These are phyloP conservation scores for Tamias sibiricus DNA, from an alignment of 2,113 vertebrate species.

Conservation along the genomic window DNA sequence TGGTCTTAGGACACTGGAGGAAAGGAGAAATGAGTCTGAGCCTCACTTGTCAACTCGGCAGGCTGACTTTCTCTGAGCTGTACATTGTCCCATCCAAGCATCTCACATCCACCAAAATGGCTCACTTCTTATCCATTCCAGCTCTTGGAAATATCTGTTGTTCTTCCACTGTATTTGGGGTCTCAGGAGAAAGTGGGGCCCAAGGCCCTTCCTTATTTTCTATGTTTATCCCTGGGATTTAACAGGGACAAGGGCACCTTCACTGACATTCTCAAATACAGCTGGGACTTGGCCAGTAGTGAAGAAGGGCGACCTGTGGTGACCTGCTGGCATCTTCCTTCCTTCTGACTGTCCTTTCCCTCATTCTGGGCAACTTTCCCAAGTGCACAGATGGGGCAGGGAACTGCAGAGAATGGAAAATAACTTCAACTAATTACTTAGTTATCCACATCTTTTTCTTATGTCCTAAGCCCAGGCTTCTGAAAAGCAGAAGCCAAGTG, in stretches of 20 bases:
- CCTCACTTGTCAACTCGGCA: background rate
- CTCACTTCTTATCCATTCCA: background rate
- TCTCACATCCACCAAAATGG: background rate
- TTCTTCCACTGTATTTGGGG: background rate
- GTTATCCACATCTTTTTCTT: background rate
- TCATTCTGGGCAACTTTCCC: background rate
- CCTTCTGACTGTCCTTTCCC: too few species aligned
- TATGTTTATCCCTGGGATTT: background rate
- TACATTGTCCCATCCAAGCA: background rate
- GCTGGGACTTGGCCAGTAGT: background rate
- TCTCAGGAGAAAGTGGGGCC: background rate
- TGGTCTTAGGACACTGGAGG: background rate
- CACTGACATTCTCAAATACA: background rate
- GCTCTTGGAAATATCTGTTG: background rate
- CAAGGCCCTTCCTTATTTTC: background rate
- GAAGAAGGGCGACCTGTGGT: background rate
- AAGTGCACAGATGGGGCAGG: background rate
- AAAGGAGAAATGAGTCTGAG: background rate
- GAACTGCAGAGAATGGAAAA: background rate
- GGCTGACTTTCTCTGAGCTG: background rate
- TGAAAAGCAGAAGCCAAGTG: background rate
- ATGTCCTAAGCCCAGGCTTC: background rate
- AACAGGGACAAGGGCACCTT: background rate
- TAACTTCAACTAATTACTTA: background rate
- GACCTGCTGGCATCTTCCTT: background rate